Percentiles rank a stretch among this genome's conserved stretches.
Conservation (phyloP, 2,888 invertebrate species). For the Acleris cristana region DNA sequence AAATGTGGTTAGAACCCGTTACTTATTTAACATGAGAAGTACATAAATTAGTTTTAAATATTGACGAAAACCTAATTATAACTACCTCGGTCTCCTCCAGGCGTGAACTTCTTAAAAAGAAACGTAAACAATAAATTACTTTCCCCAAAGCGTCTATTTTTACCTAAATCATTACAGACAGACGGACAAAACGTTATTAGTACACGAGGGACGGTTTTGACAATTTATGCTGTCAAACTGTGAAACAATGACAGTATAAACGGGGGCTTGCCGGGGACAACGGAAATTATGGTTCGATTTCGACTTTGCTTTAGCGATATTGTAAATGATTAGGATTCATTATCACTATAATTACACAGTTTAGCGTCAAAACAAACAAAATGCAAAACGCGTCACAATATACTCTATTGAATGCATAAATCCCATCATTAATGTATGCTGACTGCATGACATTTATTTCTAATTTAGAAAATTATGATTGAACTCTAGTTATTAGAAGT, state of each 20-base stretch:
- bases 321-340: too few species aligned
- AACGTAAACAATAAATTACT: slow-evolving; percentile 35
- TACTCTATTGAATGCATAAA: too few species aligned
- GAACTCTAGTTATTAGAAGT: too few species aligned
- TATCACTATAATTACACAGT: too few species aligned
- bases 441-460: too few species aligned
- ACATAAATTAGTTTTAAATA: neutral
- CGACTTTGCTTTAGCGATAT: too few species aligned
- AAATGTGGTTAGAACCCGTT: too few species aligned
- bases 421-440: too few species aligned
- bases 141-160: slow-evolving; percentile 37
- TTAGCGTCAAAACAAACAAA: too few species aligned
- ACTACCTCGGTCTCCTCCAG: slow-evolving; percentile 1
- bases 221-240: slow-evolving; percentile 71
- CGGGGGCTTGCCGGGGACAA: slow-evolving; percentile 39
- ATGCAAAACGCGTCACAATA: too few species aligned
- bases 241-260: slow-evolving; percentile 34
- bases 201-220: slow-evolving; percentile 55
- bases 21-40: too few species aligned
- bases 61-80: neutral
- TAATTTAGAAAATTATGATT: too few species aligned
- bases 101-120: slow-evolving; percentile 30
- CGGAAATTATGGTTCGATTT: neutral
- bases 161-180: slow-evolving; percentile 42
- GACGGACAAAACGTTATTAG: slow-evolving; percentile 74